Evolutionary conservation across 2,113 vertebrate genomes (phyloP), one percentile per base, ranked within the genome.

Genomic region (Indicator indicator): DNA sequence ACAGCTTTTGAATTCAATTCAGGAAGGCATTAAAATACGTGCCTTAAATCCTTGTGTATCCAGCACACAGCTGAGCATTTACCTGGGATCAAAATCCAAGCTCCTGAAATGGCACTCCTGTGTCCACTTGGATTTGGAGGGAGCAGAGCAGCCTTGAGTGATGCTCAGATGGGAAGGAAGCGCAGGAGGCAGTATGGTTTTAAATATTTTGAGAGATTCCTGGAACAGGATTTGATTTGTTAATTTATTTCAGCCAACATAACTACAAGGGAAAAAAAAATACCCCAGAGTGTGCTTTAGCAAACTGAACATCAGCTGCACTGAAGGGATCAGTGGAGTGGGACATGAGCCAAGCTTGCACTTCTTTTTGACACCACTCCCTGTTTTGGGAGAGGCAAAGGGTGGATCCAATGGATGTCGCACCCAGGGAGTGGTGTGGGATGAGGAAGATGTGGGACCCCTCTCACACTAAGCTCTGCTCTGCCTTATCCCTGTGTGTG

Each of bases 401-500:
- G 9, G 23, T 67, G 0, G 0, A 27, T n/a, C 54, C 0, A 1
- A 5, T 0, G 1, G 17, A 44, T 3, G 1, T 73, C 54, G 10
- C 10, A 4, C 32, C 27, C 82, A 26, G n/a, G 38, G 19, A 16
- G 5, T 7, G 20, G 13, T 2, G 1, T 23, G n/a, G 38, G 19
- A 12, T 15, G 9, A 27, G 38, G 64, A 40, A 16, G 36, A 38
- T 1, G 1, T 12, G 14, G 67, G 36, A 28, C n/a, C 9, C 7
- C 17, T 28, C 26, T 38, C 32, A 28, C 26, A 2, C 8, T 5
- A 13, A 52, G 21, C 16, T 44, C 32, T 59, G 26, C 65, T 59
- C 13, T 4, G 14, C 6, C 0, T 72, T 32, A 12, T 44, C 36
- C 52, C 0, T 1, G 9, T 10, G 12, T 4, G 26, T 19, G 50